A percentile compares a stretch with the other conserved stretches of the same genome.
Conservation (phyloP, 2,888 invertebrate genomes). For the Dione juno region DNA sequence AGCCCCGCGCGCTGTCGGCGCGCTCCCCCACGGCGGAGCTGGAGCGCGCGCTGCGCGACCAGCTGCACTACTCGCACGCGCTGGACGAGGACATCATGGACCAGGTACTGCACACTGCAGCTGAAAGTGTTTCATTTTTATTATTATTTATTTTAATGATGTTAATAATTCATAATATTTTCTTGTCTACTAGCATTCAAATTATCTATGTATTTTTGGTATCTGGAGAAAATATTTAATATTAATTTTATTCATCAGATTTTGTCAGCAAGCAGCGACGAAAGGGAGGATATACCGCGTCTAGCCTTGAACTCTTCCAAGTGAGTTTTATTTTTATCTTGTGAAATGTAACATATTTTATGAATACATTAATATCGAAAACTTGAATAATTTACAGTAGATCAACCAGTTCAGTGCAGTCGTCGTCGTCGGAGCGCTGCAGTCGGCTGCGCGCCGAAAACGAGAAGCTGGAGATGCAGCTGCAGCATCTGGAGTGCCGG, state of each 20-base stretch:
- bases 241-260: slow-evolving; percentile 56
- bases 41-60: slow-evolving; percentile 71
- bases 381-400: too few relatives aligned
- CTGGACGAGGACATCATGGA: slow-evolving; percentile 76
- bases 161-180: too few relatives aligned
- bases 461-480: slow-evolving; percentile 67
- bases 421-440: slow-evolving; percentile 67
- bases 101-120: slow-evolving; percentile 54
- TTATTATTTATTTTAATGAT: too few relatives aligned
- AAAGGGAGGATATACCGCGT: slow-evolving; percentile 72
- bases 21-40: slow-evolving; percentile 77
- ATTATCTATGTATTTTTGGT: too few relatives aligned
- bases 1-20: slow-evolving; percentile 37
- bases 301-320: slow-evolving; percentile 72
- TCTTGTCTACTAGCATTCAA: too few relatives aligned
- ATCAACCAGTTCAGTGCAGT: slow-evolving; percentile 66
- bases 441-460: slow-evolving; percentile 63
- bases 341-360: too few relatives aligned
- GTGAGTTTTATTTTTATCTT: slow-evolving; percentile 60
- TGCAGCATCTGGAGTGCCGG: slow-evolving; percentile 65
- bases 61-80: slow-evolving; percentile 73
- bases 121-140: neutral
- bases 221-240: too few relatives aligned
- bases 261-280: slow-evolving; percentile 75
- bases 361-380: too few relatives aligned